phyloP scores from a whole-genome alignment of 2,888 invertebrate genomes.

The Cephus nigrinus region DNA sequence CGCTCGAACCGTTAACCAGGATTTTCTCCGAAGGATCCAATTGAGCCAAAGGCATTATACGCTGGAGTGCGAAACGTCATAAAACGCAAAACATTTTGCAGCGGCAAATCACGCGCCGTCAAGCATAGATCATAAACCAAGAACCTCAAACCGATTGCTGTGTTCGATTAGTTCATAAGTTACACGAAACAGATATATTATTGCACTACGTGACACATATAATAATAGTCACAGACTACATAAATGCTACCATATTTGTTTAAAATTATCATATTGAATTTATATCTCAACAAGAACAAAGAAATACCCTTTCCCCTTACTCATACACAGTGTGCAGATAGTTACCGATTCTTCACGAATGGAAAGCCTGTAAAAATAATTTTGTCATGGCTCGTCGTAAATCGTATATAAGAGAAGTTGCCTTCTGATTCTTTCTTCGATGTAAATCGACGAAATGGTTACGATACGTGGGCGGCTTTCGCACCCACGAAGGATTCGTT shows the following conservation, averaged over 20 bases:
- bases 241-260: slow-evolving; percentile 11
- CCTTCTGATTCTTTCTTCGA: slow-evolving; percentile 10
- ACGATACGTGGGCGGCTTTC: slow-evolving; percentile 19
- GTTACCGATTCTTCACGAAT: neutral
- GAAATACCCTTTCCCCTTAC: neutral
- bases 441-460: slow-evolving; percentile 20
- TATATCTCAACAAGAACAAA: slow-evolving; percentile 15
- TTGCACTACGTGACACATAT: slow-evolving; percentile 24
- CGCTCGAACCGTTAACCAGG: neutral
- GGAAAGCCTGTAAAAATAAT: neutral
- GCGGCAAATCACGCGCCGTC: slow-evolving; percentile 27
- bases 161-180: slow-evolving; percentile 44
- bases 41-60: neutral
- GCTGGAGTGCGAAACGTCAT: slow-evolving; percentile 13
- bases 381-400: neutral
- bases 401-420: neutral
- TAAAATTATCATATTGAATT: slow-evolving; percentile 34
- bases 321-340: neutral
- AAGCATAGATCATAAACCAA: slow-evolving; percentile 33
- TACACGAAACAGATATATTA: slow-evolving; percentile 27
- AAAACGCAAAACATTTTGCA: slow-evolving; percentile 26
- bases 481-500: slow-evolving; percentile 19
- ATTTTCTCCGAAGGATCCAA: slow-evolving; percentile 6
- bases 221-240: neutral
- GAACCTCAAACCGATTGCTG: slow-evolving; percentile 34